Percentiles rank a stretch among this genome's conserved stretches.
Evolutionary conservation across 2,888 invertebrate genomes (phyloP).

Genomic region (Phyto melanocephala): DNA sequence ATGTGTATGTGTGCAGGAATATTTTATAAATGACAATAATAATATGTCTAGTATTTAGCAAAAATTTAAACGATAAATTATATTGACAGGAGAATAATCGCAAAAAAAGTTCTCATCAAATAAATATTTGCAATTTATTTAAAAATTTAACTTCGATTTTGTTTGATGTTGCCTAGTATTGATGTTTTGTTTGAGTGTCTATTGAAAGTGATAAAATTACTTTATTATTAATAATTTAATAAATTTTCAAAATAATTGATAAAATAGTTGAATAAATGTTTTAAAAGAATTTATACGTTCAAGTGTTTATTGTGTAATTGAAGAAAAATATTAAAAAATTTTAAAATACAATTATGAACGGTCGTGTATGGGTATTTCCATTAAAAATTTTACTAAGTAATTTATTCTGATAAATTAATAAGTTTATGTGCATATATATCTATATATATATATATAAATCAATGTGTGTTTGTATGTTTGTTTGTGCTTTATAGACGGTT

Average conservation of each 20-base stretch:
- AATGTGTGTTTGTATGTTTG: too few relatives aligned
- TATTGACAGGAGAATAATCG: not conserved
- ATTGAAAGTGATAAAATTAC: constrained; percentile 4
- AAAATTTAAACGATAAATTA: not conserved
- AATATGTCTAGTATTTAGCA: not conserved
- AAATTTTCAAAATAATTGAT: not conserved
- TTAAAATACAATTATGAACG: too few relatives aligned
- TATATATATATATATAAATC: too few relatives aligned
- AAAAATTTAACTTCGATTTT: not conserved
- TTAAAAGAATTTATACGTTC: not conserved
- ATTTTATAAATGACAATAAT: not conserved
- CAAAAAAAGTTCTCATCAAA: not conserved
- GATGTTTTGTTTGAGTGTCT: not conserved
- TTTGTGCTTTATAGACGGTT: too few relatives aligned
- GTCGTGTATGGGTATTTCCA: too few relatives aligned
- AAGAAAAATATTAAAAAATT: not conserved
- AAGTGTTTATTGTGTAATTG: too few relatives aligned
- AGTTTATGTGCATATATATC: too few relatives aligned
- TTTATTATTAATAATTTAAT: not conserved
- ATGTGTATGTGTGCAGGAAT: not conserved
- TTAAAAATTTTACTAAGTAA: too few relatives aligned
- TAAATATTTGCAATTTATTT: not conserved
- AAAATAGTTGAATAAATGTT: not conserved
- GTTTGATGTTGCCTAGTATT: not conserved
- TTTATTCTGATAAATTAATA: too few relatives aligned